Base-by-base conservation (phyloP, 2,888 invertebrate genomes). In the Taenaris catops region DNA sequence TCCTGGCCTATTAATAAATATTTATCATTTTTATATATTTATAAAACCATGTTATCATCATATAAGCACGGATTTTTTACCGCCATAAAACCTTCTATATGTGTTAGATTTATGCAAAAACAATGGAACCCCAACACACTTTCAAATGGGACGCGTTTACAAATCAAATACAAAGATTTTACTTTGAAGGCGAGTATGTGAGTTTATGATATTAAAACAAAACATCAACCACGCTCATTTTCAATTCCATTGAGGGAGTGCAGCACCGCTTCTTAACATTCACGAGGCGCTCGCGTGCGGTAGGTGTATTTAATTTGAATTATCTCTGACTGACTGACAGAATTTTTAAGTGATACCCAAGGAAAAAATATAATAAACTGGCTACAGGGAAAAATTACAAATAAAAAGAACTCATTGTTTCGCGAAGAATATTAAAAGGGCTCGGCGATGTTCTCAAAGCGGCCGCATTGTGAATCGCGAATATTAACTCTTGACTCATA, bases 231-330 rank as follows among this genome's bases (percentile, higher is more conserved):
- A 46, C 59, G 58, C 71, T 74, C 70, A 74, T 80, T 80, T 71
- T 60, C 70, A 75, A 79, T 81, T 80, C 79, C 54, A 62, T 58
- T 41, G 58, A 57, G 60, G 58, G 63, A 63, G 58, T 54, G 56
- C 55, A 65, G 66, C 64, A 46, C 58, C 58, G 64, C 63, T 63
- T 56, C 64, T 79, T 75, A 71, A 52, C 67, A 80, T 80, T 73
- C 76, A 68, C 61, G 49, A 56, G 58, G 63, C 54, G 59, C 52
- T 54, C 51, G 59, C 69, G 60, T 55, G 76, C 70, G 72, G 81
- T 76, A 72, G 80, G 80, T 79, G 72, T 73, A 67, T 74, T 78
- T 79, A 79, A 81, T 79, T 72, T 76, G 74, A 80, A 81, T 80
- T 79, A 80, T 79, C 72, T 69, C 59, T 52, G 66, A 67, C 69